Evolutionary conservation across 2,888 invertebrate species (phyloP).

Genomic region (Mimas tiliae): DNA sequence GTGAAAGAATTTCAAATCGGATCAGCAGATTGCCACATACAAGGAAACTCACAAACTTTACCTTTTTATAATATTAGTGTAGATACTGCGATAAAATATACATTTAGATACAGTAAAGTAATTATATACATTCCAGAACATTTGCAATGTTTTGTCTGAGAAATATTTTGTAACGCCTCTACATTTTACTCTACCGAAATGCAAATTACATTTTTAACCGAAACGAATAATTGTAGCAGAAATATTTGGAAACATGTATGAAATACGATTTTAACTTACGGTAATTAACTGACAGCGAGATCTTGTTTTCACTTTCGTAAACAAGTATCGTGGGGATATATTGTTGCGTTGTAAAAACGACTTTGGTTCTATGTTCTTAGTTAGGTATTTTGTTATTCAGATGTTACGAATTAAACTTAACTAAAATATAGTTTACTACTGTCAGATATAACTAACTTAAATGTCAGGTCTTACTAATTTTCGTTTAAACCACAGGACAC

Average conservation of each 20-base stretch:
- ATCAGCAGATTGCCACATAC: no score
- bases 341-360: neutral
- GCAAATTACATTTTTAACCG: neutral
- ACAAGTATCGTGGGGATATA: neutral
- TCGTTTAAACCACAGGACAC: no score
- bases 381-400: neutral
- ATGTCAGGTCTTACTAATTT: no score
- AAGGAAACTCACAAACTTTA: no score
- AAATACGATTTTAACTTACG: neutral
- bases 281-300: neutral
- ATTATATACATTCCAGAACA: neutral
- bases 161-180: no score
- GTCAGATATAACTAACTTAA: no score
- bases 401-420: no score
- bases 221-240: conserved; percentile 9
- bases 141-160: neutral
- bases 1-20: no score
- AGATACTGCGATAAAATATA: no score
- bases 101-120: no score
- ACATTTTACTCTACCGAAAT: neutral
- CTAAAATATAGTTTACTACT: no score
- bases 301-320: neutral
- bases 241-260: conserved; percentile 1
- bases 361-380: neutral
- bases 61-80: no score